Conservation (phyloP, 1,140 invertebrate species). For the Drosophila ohnishii region DNA sequence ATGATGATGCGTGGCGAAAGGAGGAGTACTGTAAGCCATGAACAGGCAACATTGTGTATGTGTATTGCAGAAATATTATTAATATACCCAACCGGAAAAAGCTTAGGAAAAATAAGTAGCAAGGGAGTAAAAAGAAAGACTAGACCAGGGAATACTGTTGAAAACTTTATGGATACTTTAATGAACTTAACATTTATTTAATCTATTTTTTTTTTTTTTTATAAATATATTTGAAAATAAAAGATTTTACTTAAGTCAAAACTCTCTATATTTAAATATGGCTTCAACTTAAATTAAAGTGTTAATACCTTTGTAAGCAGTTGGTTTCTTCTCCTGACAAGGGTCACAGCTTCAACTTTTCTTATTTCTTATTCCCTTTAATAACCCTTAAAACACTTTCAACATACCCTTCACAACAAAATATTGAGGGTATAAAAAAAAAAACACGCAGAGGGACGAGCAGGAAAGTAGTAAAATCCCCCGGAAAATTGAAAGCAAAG, state of each 20-base stretch:
- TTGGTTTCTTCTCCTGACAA: neutral
- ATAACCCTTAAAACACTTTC: neutral
- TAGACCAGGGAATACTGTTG: neutral
- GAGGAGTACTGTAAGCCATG: conserved; percentile 1
- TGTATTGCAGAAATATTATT: conserved; percentile 60
- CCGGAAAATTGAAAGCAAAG: conserved; percentile 76
- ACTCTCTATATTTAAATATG: neutral
- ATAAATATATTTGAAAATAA: neutral
- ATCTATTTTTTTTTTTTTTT: neutral
- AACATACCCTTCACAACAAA: conserved; percentile 12
- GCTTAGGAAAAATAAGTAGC: conserved; percentile 12
- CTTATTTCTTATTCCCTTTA: neutral
- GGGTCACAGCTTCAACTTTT: neutral
- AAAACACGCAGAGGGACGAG: neutral
- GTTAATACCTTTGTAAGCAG: neutral
- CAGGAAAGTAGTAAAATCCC: conserved; percentile 61
- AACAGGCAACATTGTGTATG: conserved; percentile 4
- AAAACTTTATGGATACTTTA: neutral
- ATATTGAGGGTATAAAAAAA: neutral
- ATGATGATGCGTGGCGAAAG: conserved; percentile 39
- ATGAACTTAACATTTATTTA: no score
- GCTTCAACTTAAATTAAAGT: neutral
- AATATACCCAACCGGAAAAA: conserved; percentile 55
- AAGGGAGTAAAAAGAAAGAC: neutral
- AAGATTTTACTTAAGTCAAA: neutral